Percentiles rank a stretch among this genome's conserved stretches.
Evolutionary conservation across 92 coral and sea anemone species (phyloP).

Genomic region (Diadumene lineata): DNA sequence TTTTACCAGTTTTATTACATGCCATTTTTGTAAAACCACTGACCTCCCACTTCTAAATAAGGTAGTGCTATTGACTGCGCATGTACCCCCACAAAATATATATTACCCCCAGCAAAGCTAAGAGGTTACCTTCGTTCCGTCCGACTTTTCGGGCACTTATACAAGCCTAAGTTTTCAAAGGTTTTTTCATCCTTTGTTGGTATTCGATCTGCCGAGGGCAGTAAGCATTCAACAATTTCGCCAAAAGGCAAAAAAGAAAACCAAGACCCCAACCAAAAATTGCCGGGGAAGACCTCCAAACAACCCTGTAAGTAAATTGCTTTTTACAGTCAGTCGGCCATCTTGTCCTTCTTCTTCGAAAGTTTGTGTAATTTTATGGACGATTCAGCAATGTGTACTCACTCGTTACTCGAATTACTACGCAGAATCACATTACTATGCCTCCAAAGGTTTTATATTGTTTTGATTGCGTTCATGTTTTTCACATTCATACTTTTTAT

Average conservation of each 20-base stretch:
- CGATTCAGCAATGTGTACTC: too few species aligned
- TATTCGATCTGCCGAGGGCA: constrained; percentile 82
- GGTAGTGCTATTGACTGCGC: not conserved
- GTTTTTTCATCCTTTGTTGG: constrained; percentile 10
- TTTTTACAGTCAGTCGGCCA: constrained; percentile 5
- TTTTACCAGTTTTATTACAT: not conserved
- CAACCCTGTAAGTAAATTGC: constrained; percentile 76
- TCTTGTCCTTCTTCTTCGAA: constrained; percentile 18
- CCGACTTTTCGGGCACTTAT: constrained; percentile 14
- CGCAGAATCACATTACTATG: too few species aligned
- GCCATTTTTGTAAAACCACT: not conserved
- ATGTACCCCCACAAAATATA: not conserved
- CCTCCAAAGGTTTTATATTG: too few species aligned
- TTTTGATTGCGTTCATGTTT: too few species aligned
- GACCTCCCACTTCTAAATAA: not conserved
- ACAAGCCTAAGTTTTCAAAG: not conserved
- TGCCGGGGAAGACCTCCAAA: constrained; percentile 81
- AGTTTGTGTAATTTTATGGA: not conserved
- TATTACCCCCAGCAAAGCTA: constrained; percentile 18
- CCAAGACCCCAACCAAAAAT: constrained; percentile 77
- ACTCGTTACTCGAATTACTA: too few species aligned
- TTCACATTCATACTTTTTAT: too few species aligned
- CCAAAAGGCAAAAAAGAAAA: constrained; percentile 93
- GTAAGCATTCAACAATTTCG: constrained; percentile 83
- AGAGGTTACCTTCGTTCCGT: not conserved